Conservation (phyloP, 2,888 invertebrate species). For the Clunio marinus region DNA sequence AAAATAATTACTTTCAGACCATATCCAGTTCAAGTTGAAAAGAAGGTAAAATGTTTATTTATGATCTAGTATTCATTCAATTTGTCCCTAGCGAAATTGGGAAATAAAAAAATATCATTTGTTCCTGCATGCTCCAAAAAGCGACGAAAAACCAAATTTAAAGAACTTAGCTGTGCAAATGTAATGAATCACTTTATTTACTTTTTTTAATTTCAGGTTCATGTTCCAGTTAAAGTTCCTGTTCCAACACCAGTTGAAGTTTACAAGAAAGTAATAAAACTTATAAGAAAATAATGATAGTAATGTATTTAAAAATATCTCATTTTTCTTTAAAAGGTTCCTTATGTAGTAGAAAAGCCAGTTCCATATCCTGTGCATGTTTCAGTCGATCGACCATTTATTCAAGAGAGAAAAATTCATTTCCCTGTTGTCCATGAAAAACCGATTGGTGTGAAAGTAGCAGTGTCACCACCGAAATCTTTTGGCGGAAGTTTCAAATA, state of each 20-base stretch:
- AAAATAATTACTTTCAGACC: slow-evolving; percentile 61
- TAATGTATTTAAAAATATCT: slow-evolving; percentile 57
- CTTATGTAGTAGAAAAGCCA: slow-evolving; percentile 62
- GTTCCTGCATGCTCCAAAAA: too few species aligned
- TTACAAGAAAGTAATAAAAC: slow-evolving; percentile 51
- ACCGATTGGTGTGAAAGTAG: slow-evolving; percentile 60
- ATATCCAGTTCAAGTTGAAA: slow-evolving; percentile 65
- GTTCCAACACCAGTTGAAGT: slow-evolving; percentile 62
- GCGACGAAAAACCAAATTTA: too few species aligned
- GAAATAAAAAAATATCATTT: too few species aligned
- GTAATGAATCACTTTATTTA: slow-evolving; percentile 63
- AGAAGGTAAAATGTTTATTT: slow-evolving; percentile 61
- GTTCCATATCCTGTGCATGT: slow-evolving; percentile 65
- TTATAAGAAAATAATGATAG: slow-evolving; percentile 59
- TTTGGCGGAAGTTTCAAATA: too few species aligned
- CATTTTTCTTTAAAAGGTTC: slow-evolving; percentile 50
- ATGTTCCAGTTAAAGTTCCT: slow-evolving; percentile 64
- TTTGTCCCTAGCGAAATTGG: too few species aligned
- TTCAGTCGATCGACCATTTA: slow-evolving; percentile 56
- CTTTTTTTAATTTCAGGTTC: too few species aligned
- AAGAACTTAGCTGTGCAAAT: too few species aligned
- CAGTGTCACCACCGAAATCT: slow-evolving; percentile 57
- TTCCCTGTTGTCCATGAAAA: slow-evolving; percentile 43
- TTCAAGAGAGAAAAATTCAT: slow-evolving; percentile 48
- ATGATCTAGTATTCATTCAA: too few species aligned